Base-by-base conservation (phyloP, 2,888 invertebrate species). In the Lobophora halterata region DNA sequence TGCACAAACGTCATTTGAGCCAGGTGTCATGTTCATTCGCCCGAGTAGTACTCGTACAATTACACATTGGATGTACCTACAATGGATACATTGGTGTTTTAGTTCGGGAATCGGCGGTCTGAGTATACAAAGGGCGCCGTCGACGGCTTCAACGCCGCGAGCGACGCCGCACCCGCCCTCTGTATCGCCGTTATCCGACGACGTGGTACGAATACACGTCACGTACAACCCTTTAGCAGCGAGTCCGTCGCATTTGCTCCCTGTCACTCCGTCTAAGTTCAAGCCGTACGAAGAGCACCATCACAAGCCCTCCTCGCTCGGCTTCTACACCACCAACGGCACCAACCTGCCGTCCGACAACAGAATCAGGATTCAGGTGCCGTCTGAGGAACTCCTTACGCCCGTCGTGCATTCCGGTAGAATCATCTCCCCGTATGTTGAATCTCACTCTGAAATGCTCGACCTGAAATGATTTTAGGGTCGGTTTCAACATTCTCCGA, bases 141-240 rank as follows among this genome's bases (percentile, higher is more conserved):
- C 87, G 13, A 89, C 90, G 20, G 71, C 88, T 49, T 90, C 90
- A 1, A 93, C 93, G 0, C 92, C 93, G 1, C 82, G 92, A 13
- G 91, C 91, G 13, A 92, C 91, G 0, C 91, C 92, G 3, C 89
- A 89, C 43, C 90, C 89, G 1, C 88, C 88, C 1, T 91, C 91
- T 39, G 90, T 90, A 26, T 91, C 92, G 10, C 93, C 93, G 0
- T 65, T 79, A 23, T 78, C 81, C 0, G 88, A 87, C 25, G 94
- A 94, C 71, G 90, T 94, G 25, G 90, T 95, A 29, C 89, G 94
- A 44, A 94, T 95, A 50, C 94, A 93, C 74, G 94, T 95, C 33
- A 93, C 94, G 1, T 94, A 94, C 73, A 89, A 89, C 54, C 88
- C 88, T 0, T 59, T 80, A 3, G 64, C 79, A 0, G 90, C 90